A percentile compares a stretch with the other conserved stretches of the same genome.
These are phyloP conservation scores for Hydrocynus forskahlii DNA, from an alignment of 2,797 vertebrate genomes.

Conservation along the genomic window DNA sequence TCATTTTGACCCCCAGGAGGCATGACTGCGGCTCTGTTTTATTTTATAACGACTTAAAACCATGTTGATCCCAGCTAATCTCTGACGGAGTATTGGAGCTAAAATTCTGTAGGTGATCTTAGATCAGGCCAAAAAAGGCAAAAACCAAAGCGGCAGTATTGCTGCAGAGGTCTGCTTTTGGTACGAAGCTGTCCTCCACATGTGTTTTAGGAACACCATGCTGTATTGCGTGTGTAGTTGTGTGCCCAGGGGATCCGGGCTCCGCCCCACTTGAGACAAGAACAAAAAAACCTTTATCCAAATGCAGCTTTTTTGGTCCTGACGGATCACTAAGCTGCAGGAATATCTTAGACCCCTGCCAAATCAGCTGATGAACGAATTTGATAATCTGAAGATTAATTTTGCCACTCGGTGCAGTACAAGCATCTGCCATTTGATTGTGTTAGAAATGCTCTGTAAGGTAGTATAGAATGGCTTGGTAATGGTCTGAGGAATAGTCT, in stretches of 20 bases:
- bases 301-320: neutral
- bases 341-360: neutral
- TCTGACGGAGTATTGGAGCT: neutral
- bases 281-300: neutral
- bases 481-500: neutral
- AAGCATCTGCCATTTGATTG: neutral
- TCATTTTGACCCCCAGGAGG: neutral
- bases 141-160: no score
- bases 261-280: constrained; percentile 55
- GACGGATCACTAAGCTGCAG: neutral
- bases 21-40: neutral
- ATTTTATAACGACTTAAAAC: neutral
- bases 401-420: neutral
- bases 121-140: neutral
- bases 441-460: neutral
- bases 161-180: neutral
- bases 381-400: neutral
- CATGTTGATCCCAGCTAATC: neutral
- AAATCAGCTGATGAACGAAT: constrained; percentile 25
- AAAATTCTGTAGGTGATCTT: neutral
- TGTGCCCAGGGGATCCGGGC: constrained; percentile 47
- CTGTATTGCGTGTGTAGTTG: neutral
- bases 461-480: neutral
- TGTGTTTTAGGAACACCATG: neutral
- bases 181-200: neutral